phyloP scores from a whole-genome alignment of 2,888 invertebrate genomes.

The Subacronicta megacephala region DNA sequence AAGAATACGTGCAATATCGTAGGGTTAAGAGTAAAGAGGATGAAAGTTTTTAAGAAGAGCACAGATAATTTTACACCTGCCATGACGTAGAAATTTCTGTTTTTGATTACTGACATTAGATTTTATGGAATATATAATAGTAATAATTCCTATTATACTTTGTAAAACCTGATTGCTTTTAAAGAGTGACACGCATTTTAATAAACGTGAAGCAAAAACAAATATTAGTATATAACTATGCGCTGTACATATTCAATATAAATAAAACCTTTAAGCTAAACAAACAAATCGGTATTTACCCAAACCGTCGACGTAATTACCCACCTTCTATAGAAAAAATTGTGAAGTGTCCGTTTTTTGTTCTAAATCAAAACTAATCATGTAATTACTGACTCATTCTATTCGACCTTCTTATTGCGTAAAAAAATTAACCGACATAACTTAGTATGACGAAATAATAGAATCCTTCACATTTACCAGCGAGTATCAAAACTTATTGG shows the following conservation, averaged over 20 bases:
- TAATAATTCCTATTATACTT: too few relatives aligned
- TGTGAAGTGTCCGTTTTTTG: constrained; percentile 12
- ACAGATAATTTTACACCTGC: too few relatives aligned
- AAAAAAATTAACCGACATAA: constrained; percentile 12
- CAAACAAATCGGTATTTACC: not conserved
- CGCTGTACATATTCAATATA: not conserved
- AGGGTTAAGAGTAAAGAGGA: too few relatives aligned
- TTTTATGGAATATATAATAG: too few relatives aligned
- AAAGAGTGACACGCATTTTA: too few relatives aligned
- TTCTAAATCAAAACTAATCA: constrained; percentile 20
- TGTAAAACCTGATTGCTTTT: too few relatives aligned
- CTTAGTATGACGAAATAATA: constrained; percentile 28
- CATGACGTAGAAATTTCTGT: too few relatives aligned
- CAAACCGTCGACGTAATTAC: not conserved
- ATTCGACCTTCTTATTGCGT: constrained; percentile 19
- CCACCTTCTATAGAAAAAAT: not conserved
- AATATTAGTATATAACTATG: too few relatives aligned
- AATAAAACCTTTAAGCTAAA: not conserved
- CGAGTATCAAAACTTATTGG: constrained; percentile 27
- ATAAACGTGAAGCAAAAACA: too few relatives aligned
- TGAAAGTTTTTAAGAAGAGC: too few relatives aligned
- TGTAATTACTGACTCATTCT: constrained; percentile 16
- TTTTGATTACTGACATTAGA: too few relatives aligned
- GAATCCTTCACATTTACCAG: constrained; percentile 42
- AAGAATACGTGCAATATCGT: too few relatives aligned